These are phyloP conservation scores for Drosophila tristis DNA, from an alignment of 1,140 invertebrate species.

Conservation along the genomic window DNA sequence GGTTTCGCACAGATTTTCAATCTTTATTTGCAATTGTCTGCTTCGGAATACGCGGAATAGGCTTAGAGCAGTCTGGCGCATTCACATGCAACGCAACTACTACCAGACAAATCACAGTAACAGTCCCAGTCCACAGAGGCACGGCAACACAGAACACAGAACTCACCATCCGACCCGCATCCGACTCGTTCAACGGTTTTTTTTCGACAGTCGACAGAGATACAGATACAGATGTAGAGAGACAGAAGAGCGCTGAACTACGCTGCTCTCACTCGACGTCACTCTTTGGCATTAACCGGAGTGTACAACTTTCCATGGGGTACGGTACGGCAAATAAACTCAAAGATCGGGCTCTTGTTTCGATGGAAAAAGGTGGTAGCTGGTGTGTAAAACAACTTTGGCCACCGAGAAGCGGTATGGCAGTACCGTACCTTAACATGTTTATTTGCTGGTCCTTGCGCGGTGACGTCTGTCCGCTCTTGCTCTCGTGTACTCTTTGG, in stretches of 20 bases:
- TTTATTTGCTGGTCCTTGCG: not conserved
- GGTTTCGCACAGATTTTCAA: too few species aligned
- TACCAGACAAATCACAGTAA: slow-evolving; percentile 5
- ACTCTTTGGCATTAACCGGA: too few species aligned
- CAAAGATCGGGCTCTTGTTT: too few species aligned
- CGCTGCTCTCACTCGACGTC: not conserved
- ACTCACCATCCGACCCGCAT: slow-evolving; percentile 58
- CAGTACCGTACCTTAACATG: too few species aligned
- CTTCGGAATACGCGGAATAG: not conserved
- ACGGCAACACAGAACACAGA: slow-evolving; percentile 11
- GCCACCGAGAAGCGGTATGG: too few species aligned
- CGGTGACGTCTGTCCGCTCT: not conserved
- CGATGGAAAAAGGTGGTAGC: too few species aligned
- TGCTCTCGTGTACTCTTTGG: not conserved
- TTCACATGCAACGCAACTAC: slow-evolving; percentile 15
- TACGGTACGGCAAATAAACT: too few species aligned
- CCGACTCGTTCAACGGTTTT: slow-evolving; percentile 55
- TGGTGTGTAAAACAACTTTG: too few species aligned
- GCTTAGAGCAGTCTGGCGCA: not conserved
- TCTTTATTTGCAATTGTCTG: not conserved
- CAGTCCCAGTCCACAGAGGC: slow-evolving; percentile 14
- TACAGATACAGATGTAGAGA: not conserved
- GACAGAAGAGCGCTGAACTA: not conserved
- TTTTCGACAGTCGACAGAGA: slow-evolving; percentile 33
- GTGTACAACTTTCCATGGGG: too few species aligned